Evolutionary conservation across 2,888 invertebrate genomes (phyloP), one percentile per base, ranked within the genome.

Genomic region (Hedya salicella): DNA sequence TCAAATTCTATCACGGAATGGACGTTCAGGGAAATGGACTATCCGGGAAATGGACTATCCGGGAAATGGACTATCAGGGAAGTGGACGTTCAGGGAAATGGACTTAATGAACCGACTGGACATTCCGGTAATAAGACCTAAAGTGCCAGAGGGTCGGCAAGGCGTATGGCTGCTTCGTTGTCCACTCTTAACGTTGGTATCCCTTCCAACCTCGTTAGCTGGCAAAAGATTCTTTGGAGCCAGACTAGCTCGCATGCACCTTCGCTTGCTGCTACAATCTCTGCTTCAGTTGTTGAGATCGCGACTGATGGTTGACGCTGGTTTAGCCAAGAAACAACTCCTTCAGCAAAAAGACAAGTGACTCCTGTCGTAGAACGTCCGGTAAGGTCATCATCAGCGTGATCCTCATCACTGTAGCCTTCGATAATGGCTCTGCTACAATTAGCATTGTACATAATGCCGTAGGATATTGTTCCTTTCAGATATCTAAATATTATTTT

Each of bases 211-310:
- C 16, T 16, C 1, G 44, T 44, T 21, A 52, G 14, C 1, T 30
- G n/a, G 1, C 59, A 21, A 5, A 59, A 8, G 3, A 65, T 32
- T 13, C 40, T 21, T 19, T 49, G 44, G 4, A 69, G 42, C 63
- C 56, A 60, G 1, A 69, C 21, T 1, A 63, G 14, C 40, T 69
- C 62, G 13, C 54, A 49, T 11, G 54, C 36, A n/a, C 50, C 17
- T 56, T 69, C 69, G n/a, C 62, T 69, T 3, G 67, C 69, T n/a
- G 66, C 59, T 19, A 69, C 44, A n/a, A 69, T 50, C n/a, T 69
- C 69, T 1, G 60, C 69, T 54, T 69, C 66, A 5, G 54, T 62
- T 1, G 59, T 40, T 1, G 62, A 69, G 11, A 68, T 63, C 1
- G 63, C 32, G 14, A 67, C 63, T 13, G 50, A 53, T 4, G 48